Percentiles rank a stretch among this genome's conserved stretches.
Conservation (phyloP, 2,797 vertebrate genomes). For the Syndactyla subalaris region DNA sequence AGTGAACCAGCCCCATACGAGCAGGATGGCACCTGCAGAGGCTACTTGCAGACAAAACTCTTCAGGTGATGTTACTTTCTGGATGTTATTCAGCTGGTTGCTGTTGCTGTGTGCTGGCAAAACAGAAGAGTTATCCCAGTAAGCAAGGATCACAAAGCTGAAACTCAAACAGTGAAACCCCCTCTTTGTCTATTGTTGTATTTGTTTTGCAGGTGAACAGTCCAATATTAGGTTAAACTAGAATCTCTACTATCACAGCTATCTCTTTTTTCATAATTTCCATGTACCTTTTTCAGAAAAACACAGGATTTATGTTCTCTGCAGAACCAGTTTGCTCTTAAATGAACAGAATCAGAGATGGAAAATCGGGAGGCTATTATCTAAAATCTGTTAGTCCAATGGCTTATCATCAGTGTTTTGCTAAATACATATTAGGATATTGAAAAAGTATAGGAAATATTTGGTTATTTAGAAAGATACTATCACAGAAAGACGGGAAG, state of each 20-base stretch:
- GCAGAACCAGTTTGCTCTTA: neutral
- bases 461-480: neutral
- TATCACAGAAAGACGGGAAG: fast-evolving
- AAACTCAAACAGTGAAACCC: neutral
- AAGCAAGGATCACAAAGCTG: neutral
- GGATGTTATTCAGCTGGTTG: neutral
- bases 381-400: neutral
- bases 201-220: neutral
- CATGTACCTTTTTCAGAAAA: neutral
- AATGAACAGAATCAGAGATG: neutral
- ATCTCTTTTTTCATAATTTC: neutral
- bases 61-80: neutral
- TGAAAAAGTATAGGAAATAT: neutral
- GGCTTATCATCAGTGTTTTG: neutral
- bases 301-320: neutral
- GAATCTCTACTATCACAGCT: neutral
- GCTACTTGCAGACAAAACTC: neutral
- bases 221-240: neutral
- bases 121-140: neutral
- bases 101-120: neutral
- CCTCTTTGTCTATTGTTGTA: neutral
- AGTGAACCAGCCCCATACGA: neutral
- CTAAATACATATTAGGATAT: neutral
- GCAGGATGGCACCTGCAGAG: neutral
- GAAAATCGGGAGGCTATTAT: neutral